Base-by-base conservation (phyloP, 2,888 invertebrate species). In the Pristionchus maxplancki region DNA sequence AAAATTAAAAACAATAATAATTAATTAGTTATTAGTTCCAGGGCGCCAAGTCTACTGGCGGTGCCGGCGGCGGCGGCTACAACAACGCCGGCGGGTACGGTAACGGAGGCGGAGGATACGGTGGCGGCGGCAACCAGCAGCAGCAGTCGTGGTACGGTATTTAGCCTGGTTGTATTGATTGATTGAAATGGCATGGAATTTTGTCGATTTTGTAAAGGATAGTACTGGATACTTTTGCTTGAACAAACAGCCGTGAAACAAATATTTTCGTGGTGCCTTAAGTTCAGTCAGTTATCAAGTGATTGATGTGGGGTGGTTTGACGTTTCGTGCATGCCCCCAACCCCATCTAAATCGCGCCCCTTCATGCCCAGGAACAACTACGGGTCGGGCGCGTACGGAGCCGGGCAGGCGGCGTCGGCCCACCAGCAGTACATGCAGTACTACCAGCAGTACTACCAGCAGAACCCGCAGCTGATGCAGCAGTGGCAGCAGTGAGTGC, bases 401-500 rank as follows among this genome's bases (percentile, higher is more conserved):
- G 40, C 88, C 3, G 89, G 84, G n/a, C 86, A 53, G 15, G 84
- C 89, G 2, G 87, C 88, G 6, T 89, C 88, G 37, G 90, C 91
- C 4, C 90, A 90, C n/a, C 90, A 89, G 34, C 91, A 92, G 88
- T 93, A 93, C 85, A 92, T 91, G 92, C 91, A 92, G 78, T 93
- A 93, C 89, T 93, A 93, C 86, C 89, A 90, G 11, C 92, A 92
- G 88, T 93, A 93, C 88, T 93, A 93, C 90, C 90, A 91, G 83
- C 90, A 91, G 88, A 93, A 93, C 87, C 93, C 93, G 31, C 91
- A 91, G 40, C 81, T 91, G 53, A 92, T 92, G 92, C 92, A 92
- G 87, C 93, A 93, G 88, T 93, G 89, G 90, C 87, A 86, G 44
- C 89, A 81, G 90, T 90, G 28, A 37, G 89, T 85, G 8, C 2